Conservation (phyloP, 2,797 vertebrate species). For the Chloroceryle amazona region DNA sequence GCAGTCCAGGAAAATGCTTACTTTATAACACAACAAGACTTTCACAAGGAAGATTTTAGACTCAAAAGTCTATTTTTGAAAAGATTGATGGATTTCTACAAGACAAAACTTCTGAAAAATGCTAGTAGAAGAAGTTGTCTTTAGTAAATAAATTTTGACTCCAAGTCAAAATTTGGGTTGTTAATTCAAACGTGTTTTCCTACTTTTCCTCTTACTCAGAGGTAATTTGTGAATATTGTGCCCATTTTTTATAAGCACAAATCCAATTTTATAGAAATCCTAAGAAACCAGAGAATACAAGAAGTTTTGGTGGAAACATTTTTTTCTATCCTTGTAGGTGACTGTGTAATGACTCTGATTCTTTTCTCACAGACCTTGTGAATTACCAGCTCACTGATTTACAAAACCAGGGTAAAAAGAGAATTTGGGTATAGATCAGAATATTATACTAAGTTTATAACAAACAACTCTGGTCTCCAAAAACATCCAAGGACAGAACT, state of each 20-base stretch:
- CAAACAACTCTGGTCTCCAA: background rate
- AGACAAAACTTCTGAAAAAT: background rate
- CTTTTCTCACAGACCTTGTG: background rate
- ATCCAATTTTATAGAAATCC: background rate
- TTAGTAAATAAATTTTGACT: background rate
- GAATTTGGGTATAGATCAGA: background rate
- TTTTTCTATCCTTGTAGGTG: background rate
- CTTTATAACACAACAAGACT: background rate
- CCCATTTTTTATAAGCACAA: background rate
- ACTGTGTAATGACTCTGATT: background rate
- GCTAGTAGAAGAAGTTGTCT: background rate
- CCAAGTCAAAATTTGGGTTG: background rate
- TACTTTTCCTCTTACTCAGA: background rate
- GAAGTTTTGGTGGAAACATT: background rate
- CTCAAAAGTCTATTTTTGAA: background rate
- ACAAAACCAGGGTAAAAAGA: background rate
- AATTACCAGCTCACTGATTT: background rate
- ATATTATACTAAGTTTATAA: background rate
- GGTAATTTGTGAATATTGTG: background rate
- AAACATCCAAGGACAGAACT: background rate
- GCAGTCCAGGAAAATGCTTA: background rate
- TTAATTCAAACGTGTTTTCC: background rate
- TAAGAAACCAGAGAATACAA: background rate
- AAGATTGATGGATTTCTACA: background rate
- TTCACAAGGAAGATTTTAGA: background rate